Percentiles rank a stretch among this genome's conserved stretches.
Evolutionary conservation across 2,797 vertebrate genomes (phyloP).

Genomic region (Cercopithecus diana): DNA sequence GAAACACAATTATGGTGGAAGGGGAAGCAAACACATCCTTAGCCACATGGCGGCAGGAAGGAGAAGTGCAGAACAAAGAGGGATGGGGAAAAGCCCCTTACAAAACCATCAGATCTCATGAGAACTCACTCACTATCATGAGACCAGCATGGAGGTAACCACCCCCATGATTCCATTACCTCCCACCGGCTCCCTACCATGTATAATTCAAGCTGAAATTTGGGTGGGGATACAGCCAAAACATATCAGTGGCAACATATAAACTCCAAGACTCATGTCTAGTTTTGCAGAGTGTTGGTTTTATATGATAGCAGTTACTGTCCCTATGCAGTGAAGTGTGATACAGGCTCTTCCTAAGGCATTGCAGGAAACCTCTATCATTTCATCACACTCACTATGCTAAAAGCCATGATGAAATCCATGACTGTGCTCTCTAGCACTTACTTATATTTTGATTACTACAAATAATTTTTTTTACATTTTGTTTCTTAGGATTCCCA

Average conservation of each 20-base stretch:
- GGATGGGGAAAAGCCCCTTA: background rate
- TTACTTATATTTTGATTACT: background rate
- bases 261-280: background rate
- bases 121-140: background rate
- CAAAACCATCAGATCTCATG: background rate
- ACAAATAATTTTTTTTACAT: background rate
- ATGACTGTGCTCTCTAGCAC: background rate
- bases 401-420: background rate
- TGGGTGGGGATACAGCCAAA: background rate
- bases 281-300: background rate
- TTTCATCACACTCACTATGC: background rate
- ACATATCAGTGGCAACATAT: background rate
- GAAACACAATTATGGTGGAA: background rate
- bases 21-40: background rate
- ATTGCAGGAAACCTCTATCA: background rate
- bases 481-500: constrained; percentile 28
- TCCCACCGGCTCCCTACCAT: background rate
- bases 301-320: background rate
- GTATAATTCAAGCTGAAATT: background rate
- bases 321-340: background rate
- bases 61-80: background rate
- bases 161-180: background rate
- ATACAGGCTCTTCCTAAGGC: background rate
- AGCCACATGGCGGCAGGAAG: background rate
- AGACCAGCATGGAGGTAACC: background rate